phyloP scores from a whole-genome alignment of 2,888 invertebrate species.

The Pheosia gnoma region DNA sequence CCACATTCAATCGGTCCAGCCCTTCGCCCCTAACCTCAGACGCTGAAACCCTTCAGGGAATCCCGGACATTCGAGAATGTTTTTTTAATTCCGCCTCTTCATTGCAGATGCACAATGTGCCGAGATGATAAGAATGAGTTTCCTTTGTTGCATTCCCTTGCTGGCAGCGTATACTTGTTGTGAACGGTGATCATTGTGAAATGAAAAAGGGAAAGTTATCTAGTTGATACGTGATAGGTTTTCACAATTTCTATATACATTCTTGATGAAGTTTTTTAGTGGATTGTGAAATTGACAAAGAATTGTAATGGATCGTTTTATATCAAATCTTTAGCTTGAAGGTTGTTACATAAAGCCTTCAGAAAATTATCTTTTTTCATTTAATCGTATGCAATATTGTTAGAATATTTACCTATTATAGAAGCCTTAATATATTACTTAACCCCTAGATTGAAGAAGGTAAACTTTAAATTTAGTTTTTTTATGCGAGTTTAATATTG shows the following conservation, averaged over 20 bases:
- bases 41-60: slow-evolving; percentile 60
- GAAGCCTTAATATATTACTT: no score
- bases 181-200: slow-evolving; percentile 18
- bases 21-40: slow-evolving; percentile 59
- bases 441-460: no score
- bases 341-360: no score
- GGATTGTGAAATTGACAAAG: background rate
- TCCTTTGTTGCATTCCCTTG: slow-evolving; percentile 46
- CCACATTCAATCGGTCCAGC: slow-evolving; percentile 71
- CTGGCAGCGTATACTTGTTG: slow-evolving; percentile 16
- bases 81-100: slow-evolving; percentile 65
- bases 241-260: slow-evolving; percentile 12
- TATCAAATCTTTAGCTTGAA: no score
- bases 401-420: no score
- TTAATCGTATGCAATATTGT: no score
- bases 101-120: slow-evolving; percentile 63
- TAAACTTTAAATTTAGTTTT: no score
- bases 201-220: slow-evolving; percentile 10
- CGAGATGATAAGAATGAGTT: slow-evolving; percentile 57
- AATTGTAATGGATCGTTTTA: no score
- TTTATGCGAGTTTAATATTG: no score
- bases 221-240: slow-evolving; percentile 22
- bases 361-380: no score
- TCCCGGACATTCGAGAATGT: slow-evolving; percentile 55
- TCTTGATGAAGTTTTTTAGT: slow-evolving; percentile 1